These are phyloP conservation scores for Agraylea sexmaculata DNA, from an alignment of 1,140 invertebrate genomes.

Conservation along the genomic window DNA sequence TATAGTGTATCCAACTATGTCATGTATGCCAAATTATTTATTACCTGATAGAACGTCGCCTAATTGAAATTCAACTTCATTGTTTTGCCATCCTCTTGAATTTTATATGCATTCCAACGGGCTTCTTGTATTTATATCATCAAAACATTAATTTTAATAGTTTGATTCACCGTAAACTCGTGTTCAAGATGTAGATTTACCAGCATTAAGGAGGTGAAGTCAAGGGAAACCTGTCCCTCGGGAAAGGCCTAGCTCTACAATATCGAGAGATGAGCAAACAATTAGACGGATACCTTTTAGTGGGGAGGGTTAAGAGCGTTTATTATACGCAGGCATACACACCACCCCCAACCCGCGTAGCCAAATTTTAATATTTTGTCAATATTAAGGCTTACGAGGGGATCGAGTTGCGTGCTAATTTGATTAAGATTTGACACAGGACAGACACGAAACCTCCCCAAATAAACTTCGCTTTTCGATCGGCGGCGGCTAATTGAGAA, in stretches of 20 bases:
- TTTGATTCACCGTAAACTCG: no score
- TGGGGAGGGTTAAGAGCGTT: constrained; percentile 19
- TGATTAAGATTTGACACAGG: constrained; percentile 23
- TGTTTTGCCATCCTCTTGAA: no score
- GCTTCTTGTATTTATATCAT: no score
- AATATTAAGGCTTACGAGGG: constrained; percentile 19
- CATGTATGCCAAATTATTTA: no score
- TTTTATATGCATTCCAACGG: no score
- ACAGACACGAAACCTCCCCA: constrained; percentile 17
- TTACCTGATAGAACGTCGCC: no score
- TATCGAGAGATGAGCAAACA: constrained; percentile 24
- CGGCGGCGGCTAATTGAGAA: constrained; percentile 19
- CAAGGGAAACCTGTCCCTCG: constrained; percentile 9
- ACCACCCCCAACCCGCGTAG: constrained; percentile 3
- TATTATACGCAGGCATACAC: constrained; percentile 16
- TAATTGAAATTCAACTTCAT: no score
- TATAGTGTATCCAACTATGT: no score
- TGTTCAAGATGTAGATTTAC: no score
- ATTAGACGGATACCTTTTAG: constrained; percentile 23
- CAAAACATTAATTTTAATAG: no score
- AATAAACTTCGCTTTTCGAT: constrained; percentile 9
- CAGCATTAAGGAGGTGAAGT: no score
- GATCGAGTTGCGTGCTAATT: constrained; percentile 17
- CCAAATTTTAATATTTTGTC: constrained; percentile 22
- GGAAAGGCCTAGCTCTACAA: constrained; percentile 21